phyloP scores from a whole-genome alignment of 2,113 vertebrate genomes.

The Vulpes vulpes region DNA sequence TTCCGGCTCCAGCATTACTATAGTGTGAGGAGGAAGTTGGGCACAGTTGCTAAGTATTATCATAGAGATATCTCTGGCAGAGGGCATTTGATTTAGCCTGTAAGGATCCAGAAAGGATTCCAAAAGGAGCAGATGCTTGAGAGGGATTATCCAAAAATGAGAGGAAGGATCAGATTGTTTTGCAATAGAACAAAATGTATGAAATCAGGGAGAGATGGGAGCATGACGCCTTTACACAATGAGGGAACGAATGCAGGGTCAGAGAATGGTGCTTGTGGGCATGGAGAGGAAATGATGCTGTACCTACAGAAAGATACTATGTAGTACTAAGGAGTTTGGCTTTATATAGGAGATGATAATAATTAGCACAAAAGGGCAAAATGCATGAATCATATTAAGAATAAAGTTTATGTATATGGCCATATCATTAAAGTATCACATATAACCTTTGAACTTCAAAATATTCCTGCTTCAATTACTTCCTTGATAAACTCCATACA shows the following conservation, averaged over 20 bases:
- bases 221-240: neutral
- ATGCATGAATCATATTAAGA: neutral
- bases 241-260: neutral
- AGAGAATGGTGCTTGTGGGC: neutral
- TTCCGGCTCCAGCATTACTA: constrained; percentile 51
- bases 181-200: neutral
- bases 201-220: neutral
- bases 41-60: neutral
- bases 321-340: neutral
- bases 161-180: neutral
- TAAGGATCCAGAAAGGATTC: neutral
- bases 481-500: neutral
- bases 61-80: neutral
- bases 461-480: neutral
- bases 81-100: neutral
- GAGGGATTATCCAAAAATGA: neutral
- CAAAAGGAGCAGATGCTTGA: neutral
- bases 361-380: constrained; percentile 15
- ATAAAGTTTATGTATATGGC: neutral
- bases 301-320: neutral
- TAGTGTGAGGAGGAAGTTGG: constrained; percentile 63
- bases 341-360: constrained; percentile 16
- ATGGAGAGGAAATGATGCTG: neutral
- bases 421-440: constrained; percentile 14
- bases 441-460: constrained; percentile 42